A percentile compares a stretch with the other conserved stretches of the same genome.
phyloP scores from a whole-genome alignment of 2,888 invertebrate species.

The Creontiades dilutus region DNA sequence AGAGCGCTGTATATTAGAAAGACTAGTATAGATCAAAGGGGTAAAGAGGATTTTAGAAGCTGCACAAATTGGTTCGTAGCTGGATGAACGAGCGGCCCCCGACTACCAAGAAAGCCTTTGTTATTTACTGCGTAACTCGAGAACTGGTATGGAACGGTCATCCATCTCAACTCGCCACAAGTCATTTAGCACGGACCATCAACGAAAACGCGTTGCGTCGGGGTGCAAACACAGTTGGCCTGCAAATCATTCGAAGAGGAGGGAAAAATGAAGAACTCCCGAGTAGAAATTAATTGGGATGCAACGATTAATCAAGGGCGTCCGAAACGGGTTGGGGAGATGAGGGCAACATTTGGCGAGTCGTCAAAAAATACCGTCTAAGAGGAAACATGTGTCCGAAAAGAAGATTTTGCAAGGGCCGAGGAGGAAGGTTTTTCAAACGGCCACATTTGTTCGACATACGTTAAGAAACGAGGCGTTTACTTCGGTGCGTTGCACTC shows the following conservation, averaged over 20 bases:
- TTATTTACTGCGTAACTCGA: not conserved
- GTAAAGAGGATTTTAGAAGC: too few relatives aligned
- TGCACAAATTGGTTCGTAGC: not conserved
- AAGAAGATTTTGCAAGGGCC: not conserved
- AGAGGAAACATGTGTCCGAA: conserved; percentile 47
- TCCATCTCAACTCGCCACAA: conserved; percentile 9
- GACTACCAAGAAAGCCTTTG: not conserved
- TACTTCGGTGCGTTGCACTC: conserved; percentile 25
- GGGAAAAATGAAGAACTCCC: not conserved
- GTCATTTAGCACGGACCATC: not conserved
- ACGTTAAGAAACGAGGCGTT: conserved; percentile 36
- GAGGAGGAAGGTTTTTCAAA: conserved; percentile 12
- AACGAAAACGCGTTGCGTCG: not conserved
- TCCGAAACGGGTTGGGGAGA: not conserved
- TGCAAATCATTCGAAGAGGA: not conserved
- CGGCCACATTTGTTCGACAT: conserved; percentile 41
- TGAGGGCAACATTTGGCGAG: conserved; percentile 43
- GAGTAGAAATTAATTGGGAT: conserved; percentile 30
- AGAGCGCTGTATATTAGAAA: too few relatives aligned
- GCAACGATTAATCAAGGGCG: conserved; percentile 43
- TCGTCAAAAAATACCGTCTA: conserved; percentile 24
- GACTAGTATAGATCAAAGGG: too few relatives aligned
- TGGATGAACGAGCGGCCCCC: not conserved
- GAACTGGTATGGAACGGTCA: conserved; percentile 5
- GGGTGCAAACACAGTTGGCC: not conserved